Percentiles rank a stretch among this genome's conserved stretches.
These are phyloP conservation scores for Plutella xylostella DNA, from an alignment of 2,888 invertebrate genomes.

Conservation along the genomic window DNA sequence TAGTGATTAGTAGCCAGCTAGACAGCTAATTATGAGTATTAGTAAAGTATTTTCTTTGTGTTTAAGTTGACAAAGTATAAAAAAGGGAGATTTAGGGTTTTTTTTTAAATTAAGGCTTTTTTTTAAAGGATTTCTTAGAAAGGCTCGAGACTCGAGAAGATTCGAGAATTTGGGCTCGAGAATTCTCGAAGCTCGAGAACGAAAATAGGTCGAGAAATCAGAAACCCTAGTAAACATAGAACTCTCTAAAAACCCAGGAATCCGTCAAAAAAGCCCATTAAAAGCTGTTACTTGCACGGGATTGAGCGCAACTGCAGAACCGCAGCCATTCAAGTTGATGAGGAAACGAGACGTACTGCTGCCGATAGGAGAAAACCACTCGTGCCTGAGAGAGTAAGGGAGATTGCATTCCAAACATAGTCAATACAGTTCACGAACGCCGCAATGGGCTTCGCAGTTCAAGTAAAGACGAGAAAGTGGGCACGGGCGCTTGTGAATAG, in stretches of 20 bases:
- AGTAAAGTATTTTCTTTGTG: too few relatives aligned
- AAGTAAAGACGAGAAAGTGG: neutral
- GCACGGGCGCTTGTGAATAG: neutral
- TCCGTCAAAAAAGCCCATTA: neutral
- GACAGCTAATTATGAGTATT: too few relatives aligned
- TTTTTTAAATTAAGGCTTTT: too few relatives aligned
- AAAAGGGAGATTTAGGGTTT: too few relatives aligned
- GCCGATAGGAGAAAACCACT: conserved; percentile 38
- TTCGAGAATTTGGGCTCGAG: too few relatives aligned
- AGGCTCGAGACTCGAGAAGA: too few relatives aligned
- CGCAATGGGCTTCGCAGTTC: neutral
- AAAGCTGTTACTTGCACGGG: neutral
- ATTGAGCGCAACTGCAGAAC: conserved; percentile 5
- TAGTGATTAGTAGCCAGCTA: too few relatives aligned
- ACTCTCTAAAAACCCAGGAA: conserved; percentile 1
- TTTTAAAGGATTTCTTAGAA: too few relatives aligned
- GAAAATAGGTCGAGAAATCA: too few relatives aligned
- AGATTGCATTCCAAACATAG: conserved; percentile 56
- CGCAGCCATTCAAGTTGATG: conserved; percentile 43
- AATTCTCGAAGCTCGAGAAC: too few relatives aligned
- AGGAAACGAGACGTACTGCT: conserved; percentile 42
- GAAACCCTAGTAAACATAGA: too few relatives aligned
- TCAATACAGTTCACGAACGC: conserved; percentile 20
- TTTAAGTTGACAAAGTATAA: too few relatives aligned
- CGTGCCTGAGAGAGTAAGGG: conserved; percentile 56